Conservation (phyloP, 2,797 vertebrate genomes). For the Crocodylus rhombifer region DNA sequence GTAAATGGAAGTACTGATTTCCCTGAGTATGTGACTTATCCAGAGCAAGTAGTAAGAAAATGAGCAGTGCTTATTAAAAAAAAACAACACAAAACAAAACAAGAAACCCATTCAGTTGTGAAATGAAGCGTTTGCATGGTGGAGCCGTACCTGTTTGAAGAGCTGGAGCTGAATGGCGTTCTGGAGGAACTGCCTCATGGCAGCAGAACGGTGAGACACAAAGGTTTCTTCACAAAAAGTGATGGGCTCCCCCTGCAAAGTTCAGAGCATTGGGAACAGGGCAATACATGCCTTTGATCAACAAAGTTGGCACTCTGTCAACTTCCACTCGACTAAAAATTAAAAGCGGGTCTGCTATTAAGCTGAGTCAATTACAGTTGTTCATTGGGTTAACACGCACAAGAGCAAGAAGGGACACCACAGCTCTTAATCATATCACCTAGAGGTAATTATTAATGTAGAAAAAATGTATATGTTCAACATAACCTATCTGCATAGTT, state of each 20-base stretch:
- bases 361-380: rapidly evolving
- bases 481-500: not conserved
- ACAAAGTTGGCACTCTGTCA: not conserved
- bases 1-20: not conserved
- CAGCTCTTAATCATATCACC: not conserved
- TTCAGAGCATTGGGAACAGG: not conserved
- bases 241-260: constrained; percentile 92
- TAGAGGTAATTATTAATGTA: not conserved
- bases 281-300: not conserved
- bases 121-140: not conserved
- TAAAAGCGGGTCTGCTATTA: rapidly evolving
- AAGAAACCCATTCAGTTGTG: rapidly evolving
- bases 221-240: constrained; percentile 95
- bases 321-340: not conserved
- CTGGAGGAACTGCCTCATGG: constrained; percentile 96
- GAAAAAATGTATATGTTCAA: rapidly evolving
- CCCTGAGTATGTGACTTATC: not conserved
- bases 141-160: constrained; percentile 92
- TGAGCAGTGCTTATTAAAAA: not conserved
- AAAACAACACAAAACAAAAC: not conserved
- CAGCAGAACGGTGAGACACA: constrained; percentile 92
- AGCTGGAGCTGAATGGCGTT: constrained; percentile 97
- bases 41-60: not conserved
- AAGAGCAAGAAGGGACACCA: not conserved
- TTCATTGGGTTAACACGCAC: not conserved